A percentile compares a stretch with the other conserved stretches of the same genome.
Evolutionary conservation across 2,888 invertebrate genomes (phyloP).

Genomic region (Baronia brevicornis): DNA sequence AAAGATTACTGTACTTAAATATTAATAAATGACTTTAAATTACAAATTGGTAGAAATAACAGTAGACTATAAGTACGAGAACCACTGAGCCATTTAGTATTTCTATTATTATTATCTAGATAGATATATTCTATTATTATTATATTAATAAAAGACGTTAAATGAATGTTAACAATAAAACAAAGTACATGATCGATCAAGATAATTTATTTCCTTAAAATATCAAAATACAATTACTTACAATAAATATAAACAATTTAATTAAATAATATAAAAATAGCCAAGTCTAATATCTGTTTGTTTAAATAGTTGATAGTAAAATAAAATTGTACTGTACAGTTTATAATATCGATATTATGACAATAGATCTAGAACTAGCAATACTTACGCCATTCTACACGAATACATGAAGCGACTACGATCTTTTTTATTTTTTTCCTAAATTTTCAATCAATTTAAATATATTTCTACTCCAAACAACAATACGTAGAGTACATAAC

Average conservation of each 20-base stretch:
- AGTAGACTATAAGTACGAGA: too few species aligned
- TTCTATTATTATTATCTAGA: too few species aligned
- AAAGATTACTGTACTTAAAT: too few species aligned
- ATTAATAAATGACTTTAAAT: too few species aligned
- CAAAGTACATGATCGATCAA: conserved; percentile 23
- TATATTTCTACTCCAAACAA: conserved; percentile 3
- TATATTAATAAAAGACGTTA: not conserved
- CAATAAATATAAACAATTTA: conserved; percentile 25
- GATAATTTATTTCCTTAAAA: conserved; percentile 32
- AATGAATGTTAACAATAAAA: conserved; percentile 12
- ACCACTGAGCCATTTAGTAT: too few species aligned
- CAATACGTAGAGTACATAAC: too few species aligned
- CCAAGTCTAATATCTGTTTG: conserved; percentile 7
- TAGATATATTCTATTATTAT: conserved; percentile 3
- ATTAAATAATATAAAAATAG: conserved; percentile 19
- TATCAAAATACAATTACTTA: conserved; percentile 35
- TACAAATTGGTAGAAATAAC: too few species aligned
- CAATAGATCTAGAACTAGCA: conserved; percentile 14
- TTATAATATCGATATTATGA: conserved; percentile 5
- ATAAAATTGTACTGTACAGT: conserved; percentile 10
- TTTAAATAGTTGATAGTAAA: conserved; percentile 8
- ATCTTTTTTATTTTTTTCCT: conserved; percentile 1
- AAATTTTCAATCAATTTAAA: conserved; percentile 2
- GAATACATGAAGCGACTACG: conserved; percentile 21
- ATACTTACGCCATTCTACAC: conserved; percentile 12